Percentiles rank a stretch among this genome's conserved stretches.
Evolutionary conservation across 2,113 vertebrate species (phyloP).

Genomic region (Phycodurus eques): DNA sequence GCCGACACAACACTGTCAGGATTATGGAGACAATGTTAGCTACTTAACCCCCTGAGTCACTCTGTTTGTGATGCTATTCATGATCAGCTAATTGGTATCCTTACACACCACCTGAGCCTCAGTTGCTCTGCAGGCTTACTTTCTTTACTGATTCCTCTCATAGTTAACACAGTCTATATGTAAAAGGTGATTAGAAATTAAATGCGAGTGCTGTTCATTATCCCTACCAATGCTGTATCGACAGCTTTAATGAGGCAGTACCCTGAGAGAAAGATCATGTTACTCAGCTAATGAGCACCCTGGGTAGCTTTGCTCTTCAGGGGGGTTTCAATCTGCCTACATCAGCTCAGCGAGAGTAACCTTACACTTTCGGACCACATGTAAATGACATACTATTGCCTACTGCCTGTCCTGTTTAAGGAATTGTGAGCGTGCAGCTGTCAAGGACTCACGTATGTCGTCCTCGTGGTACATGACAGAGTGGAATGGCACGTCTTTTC

Average conservation of each 20-base stretch:
- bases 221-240: constrained; percentile 35
- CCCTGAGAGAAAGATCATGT: constrained; percentile 45
- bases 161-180: constrained; percentile 14
- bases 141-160: constrained; percentile 5
- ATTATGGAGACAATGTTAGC: constrained; percentile 64
- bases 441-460: constrained; percentile 88
- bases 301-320: constrained; percentile 34
- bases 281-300: constrained; percentile 58
- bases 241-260: constrained; percentile 43
- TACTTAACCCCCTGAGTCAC: constrained; percentile 64
- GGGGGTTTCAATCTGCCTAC: constrained; percentile 38
- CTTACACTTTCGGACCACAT: constrained; percentile 34
- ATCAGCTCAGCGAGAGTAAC: constrained; percentile 27
- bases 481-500: constrained; percentile 87
- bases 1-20: constrained; percentile 59
- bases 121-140: constrained; percentile 38
- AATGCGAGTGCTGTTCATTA: constrained; percentile 33
- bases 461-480: constrained; percentile 99
- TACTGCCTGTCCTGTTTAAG: constrained; percentile 11
- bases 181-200: constrained; percentile 21
- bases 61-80: constrained; percentile 60
- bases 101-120: constrained; percentile 49
- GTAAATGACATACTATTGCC: constrained; percentile 7
- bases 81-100: constrained; percentile 60
- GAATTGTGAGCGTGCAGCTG: constrained; percentile 1